Conservation (phyloP, 2,888 invertebrate genomes). For the Hypercompe scribonia region DNA sequence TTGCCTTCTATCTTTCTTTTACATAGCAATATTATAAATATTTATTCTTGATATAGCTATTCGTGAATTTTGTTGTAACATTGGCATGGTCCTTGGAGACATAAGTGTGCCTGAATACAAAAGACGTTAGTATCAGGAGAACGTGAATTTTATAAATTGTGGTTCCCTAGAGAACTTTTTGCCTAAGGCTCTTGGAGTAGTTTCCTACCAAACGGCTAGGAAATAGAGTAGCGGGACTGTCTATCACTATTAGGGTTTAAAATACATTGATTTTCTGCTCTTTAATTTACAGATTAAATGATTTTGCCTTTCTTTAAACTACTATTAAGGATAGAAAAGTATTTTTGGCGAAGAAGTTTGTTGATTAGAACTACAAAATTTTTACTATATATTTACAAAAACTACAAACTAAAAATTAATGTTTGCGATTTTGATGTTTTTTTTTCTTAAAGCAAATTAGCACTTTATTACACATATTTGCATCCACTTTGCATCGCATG, state of each 20-base stretch:
- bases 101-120: conserved; percentile 57
- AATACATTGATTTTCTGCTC: neutral
- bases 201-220: conserved; percentile 30
- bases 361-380: neutral
- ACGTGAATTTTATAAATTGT: conserved; percentile 66
- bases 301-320: neutral
- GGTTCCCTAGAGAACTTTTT: conserved; percentile 56
- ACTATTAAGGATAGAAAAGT: neutral
- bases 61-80: conserved; percentile 59
- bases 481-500: no score
- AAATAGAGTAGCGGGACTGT: conserved; percentile 20
- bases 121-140: conserved; percentile 63
- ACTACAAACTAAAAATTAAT: no score
- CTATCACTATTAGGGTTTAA: neutral
- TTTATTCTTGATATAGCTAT: conserved; percentile 45
- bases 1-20: conserved; percentile 47
- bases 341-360: neutral
- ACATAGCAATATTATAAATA: conserved; percentile 38
- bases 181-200: conserved; percentile 41
- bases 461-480: no score
- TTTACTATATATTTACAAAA: no score
- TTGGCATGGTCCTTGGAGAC: conserved; percentile 59
- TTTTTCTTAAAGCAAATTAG: no score
- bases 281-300: neutral
- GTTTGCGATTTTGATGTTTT: no score